Percentiles rank a stretch among this genome's conserved stretches.
These are phyloP conservation scores for Indicator indicator DNA, from an alignment of 2,113 vertebrate species.

Conservation along the genomic window DNA sequence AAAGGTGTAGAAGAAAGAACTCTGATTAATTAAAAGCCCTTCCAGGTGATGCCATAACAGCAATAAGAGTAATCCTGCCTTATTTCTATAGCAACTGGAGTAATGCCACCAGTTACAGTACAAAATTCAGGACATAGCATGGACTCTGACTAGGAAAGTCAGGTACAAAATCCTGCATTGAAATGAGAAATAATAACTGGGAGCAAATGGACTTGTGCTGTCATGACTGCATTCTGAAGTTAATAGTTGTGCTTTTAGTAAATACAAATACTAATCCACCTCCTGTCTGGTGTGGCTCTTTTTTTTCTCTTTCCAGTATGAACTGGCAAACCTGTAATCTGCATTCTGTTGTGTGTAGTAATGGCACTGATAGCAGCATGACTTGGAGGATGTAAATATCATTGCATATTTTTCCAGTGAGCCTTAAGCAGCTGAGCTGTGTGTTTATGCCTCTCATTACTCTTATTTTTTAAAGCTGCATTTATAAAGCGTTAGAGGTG, in stretches of 20 bases:
- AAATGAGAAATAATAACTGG: background rate
- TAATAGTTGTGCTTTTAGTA: background rate
- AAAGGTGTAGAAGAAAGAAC: background rate
- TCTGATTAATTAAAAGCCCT: conserved; percentile 7
- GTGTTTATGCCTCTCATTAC: background rate
- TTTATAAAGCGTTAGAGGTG: conserved; percentile 6
- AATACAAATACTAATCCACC: background rate
- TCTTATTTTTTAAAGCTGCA: background rate
- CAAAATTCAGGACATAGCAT: background rate
- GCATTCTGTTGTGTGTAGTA: background rate
- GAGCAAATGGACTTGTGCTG: background rate
- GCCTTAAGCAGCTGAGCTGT: background rate
- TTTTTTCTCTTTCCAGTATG: background rate
- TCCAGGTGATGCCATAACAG: background rate
- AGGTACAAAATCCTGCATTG: background rate
- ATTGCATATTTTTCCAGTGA: background rate
- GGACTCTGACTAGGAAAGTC: background rate
- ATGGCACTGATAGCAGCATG: background rate
- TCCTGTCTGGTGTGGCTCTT: background rate
- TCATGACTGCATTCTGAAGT: background rate
- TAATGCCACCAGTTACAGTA: background rate
- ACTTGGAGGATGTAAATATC: background rate
- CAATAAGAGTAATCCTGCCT: background rate
- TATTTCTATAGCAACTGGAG: background rate
- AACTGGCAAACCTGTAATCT: background rate